These are phyloP conservation scores for Cephalotes varians DNA, from an alignment of 2,888 invertebrate genomes.

Conservation along the genomic window DNA sequence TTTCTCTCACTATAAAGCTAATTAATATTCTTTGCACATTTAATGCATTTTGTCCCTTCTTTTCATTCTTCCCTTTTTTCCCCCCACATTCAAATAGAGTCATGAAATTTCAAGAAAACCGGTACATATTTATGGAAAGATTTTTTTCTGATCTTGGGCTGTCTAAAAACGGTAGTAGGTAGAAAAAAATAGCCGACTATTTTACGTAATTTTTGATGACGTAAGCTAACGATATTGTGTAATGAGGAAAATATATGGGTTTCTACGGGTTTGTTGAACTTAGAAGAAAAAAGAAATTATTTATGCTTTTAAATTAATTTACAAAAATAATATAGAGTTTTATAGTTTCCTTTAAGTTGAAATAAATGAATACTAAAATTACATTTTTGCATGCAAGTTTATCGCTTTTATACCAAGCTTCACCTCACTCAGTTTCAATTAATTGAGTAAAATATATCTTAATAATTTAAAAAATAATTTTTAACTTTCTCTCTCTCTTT, in stretches of 20 bases:
- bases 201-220: slow-evolving; percentile 1
- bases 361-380: not conserved
- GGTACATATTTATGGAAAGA: not conserved
- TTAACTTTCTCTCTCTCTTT: too few relatives aligned
- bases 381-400: not conserved
- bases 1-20: not conserved
- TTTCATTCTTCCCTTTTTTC: not conserved
- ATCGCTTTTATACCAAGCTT: not conserved
- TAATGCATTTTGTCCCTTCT: too few relatives aligned
- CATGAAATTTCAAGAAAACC: not conserved
- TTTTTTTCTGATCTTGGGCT: not conserved
- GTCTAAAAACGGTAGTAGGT: not conserved
- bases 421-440: not conserved
- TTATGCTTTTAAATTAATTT: not conserved
- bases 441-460: not conserved
- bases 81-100: not conserved
- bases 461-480: too few relatives aligned
- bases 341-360: not conserved
- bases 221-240: not conserved
- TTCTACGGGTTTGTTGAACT: slow-evolving; percentile 1
- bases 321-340: not conserved
- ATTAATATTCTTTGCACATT: not conserved
- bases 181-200: not conserved
- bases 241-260: not conserved
- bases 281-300: not conserved